These are phyloP conservation scores for Hedya salicella DNA, from an alignment of 2,888 invertebrate genomes.

Conservation along the genomic window DNA sequence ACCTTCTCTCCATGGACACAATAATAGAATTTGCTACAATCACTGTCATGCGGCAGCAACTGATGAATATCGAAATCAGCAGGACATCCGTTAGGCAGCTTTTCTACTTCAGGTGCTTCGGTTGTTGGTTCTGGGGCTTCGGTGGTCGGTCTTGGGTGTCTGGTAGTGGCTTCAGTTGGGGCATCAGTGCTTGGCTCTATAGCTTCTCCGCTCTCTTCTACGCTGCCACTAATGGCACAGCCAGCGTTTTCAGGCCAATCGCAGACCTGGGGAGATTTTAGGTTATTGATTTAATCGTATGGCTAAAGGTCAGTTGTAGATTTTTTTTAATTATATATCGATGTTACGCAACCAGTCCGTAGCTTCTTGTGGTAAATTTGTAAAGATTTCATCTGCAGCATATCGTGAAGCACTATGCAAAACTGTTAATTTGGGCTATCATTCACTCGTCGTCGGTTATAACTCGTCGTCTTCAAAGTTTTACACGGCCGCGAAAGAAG, in stretches of 20 bases:
- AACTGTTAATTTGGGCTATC: too few relatives aligned
- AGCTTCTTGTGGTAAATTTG: too few relatives aligned
- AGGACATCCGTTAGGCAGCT: conserved; percentile 63
- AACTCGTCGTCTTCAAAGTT: too few relatives aligned
- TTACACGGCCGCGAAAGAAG: too few relatives aligned
- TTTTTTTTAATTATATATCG: too few relatives aligned
- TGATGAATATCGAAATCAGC: conserved; percentile 55
- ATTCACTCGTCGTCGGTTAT: too few relatives aligned
- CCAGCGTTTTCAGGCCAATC: conserved; percentile 41
- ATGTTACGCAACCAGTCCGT: too few relatives aligned
- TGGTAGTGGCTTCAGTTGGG: background rate
- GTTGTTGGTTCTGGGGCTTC: conserved; percentile 10
- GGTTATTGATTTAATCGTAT: too few relatives aligned
- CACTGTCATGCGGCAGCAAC: conserved; percentile 60
- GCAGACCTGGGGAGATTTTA: conserved; percentile 43
- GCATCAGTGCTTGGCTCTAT: too few relatives aligned
- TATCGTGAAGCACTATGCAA: too few relatives aligned
- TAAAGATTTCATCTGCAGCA: too few relatives aligned
- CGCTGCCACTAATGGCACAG: conserved; percentile 18
- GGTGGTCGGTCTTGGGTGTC: background rate
- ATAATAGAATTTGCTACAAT: conserved; percentile 61
- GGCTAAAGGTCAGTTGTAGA: too few relatives aligned
- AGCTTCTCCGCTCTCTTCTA: background rate
- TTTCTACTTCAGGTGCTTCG: conserved; percentile 28
- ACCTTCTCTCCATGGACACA: conserved; percentile 58